Evolutionary conservation across 2,113 vertebrate species (phyloP).

Genomic region (Ellobius talpinus): DNA sequence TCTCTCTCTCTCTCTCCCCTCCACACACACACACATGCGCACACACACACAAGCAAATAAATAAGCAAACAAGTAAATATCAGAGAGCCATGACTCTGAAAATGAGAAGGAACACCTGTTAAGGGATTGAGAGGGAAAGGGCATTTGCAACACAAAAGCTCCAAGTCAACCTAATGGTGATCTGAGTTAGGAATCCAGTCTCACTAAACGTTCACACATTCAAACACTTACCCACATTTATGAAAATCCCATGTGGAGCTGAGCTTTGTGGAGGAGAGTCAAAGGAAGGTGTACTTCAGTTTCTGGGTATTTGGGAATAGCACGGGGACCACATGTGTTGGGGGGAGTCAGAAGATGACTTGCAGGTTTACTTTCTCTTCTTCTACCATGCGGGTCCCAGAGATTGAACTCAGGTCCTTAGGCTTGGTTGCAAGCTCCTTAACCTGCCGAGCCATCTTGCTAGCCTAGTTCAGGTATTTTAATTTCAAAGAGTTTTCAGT

Average conservation of each 20-base stretch:
- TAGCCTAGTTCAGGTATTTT: neutral
- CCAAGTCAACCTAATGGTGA: neutral
- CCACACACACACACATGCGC: no score
- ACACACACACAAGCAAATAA: neutral
- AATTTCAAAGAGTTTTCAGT: conserved; percentile 4
- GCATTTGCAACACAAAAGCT: neutral
- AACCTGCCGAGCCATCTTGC: neutral
- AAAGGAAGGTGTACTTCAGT: neutral
- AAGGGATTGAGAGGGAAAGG: neutral
- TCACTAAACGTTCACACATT: neutral
- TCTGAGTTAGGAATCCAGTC: neutral
- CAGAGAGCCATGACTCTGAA: neutral
- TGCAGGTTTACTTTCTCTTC: no score
- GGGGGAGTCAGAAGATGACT: neutral
- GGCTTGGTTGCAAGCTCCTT: neutral
- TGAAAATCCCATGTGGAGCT: neutral
- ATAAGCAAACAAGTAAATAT: neutral
- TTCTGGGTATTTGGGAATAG: neutral
- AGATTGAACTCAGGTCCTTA: neutral
- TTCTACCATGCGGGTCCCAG: neutral
- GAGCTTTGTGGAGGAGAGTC: neutral
- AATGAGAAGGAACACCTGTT: neutral
- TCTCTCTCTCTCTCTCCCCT: neutral
- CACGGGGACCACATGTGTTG: neutral
- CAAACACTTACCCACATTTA: neutral